Evolutionary conservation across 2,888 invertebrate genomes (phyloP).

Genomic region (Cataglyphis rosenhaueri): DNA sequence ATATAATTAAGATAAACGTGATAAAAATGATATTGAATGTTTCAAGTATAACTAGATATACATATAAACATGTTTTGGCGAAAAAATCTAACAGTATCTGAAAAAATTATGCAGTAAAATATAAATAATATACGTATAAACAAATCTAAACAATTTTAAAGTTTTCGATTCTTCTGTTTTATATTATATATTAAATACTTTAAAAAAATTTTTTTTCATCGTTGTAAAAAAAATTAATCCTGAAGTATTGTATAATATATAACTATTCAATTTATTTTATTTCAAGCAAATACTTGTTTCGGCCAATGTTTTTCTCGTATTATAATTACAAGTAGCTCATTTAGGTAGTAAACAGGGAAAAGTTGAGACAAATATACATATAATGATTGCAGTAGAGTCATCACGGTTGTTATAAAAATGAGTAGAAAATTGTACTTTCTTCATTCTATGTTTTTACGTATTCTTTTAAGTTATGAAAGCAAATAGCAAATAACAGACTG

Average conservation of each 20-base stretch:
- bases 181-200: background rate
- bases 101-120: background rate
- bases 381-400: background rate
- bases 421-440: background rate
- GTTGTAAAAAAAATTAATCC: background rate
- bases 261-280: background rate
- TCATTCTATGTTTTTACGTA: background rate
- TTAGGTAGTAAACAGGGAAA: background rate
- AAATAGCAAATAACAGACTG: background rate
- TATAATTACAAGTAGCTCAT: conserved; percentile 9
- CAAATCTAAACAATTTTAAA: background rate
- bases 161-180: background rate
- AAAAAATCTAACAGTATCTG: background rate
- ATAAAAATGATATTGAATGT: background rate
- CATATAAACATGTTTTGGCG: background rate
- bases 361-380: background rate
- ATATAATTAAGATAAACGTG: conserved; percentile 2
- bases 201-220: background rate
- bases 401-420: conserved; percentile 4
- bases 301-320: background rate
- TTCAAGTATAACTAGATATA: background rate
- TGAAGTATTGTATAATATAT: background rate
- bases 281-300: background rate
- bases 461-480: background rate
- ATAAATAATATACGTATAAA: background rate